Conservation (phyloP, 2,797 vertebrate species). For the Cryptoblepharus egeriae region DNA sequence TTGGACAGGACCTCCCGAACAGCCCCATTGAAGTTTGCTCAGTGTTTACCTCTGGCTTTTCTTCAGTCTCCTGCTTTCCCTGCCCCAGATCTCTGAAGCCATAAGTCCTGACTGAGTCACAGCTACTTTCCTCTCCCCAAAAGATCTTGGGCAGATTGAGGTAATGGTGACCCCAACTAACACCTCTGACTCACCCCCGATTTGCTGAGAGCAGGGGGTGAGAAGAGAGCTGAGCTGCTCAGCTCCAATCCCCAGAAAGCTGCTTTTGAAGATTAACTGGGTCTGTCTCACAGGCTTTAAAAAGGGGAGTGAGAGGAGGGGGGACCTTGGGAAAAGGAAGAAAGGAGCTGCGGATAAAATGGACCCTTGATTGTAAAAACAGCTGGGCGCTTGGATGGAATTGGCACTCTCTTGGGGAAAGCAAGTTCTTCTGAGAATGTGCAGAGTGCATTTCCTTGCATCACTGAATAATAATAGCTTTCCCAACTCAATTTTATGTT, state of each 20-base stretch:
- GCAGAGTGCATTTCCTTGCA: neutral
- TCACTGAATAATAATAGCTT: neutral
- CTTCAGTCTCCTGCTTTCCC: neutral
- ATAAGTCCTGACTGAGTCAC: neutral
- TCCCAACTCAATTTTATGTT: neutral
- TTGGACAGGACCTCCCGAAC: neutral
- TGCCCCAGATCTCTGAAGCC: no score
- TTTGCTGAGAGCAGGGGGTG: neutral
- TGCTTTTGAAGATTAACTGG: slow-evolving; percentile 23
- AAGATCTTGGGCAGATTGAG: neutral
- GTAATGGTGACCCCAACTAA: slow-evolving; percentile 5
- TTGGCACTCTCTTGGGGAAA: neutral
- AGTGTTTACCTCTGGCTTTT: neutral
- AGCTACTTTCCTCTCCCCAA: neutral
- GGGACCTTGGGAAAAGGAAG: neutral
- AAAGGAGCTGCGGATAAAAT: neutral
- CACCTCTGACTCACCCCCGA: slow-evolving; percentile 9
- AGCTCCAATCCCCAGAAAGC: slow-evolving; percentile 17
- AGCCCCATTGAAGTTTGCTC: neutral
- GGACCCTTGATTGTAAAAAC: neutral
- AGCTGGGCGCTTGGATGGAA: neutral
- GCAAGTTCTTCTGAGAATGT: neutral
- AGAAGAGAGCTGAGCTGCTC: neutral
- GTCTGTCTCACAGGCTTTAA: slow-evolving; percentile 1
- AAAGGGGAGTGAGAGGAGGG: neutral